Conservation (phyloP, 2,797 vertebrate genomes). For the Gymnoscopelus braueri region DNA sequence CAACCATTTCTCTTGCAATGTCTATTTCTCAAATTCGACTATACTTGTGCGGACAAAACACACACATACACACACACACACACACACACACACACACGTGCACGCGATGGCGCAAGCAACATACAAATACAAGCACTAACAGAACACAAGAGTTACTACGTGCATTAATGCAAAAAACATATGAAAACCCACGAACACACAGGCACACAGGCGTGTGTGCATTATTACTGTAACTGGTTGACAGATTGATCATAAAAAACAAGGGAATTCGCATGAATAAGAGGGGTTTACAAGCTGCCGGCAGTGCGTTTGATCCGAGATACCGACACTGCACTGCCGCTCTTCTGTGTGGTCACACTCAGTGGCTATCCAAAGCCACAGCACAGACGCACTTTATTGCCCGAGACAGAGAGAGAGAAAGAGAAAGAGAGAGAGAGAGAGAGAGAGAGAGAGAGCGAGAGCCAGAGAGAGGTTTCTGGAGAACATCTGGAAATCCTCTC, state of each 20-base stretch:
- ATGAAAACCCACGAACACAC: constrained; percentile 4
- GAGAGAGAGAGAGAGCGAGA: constrained; percentile 2
- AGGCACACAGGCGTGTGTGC: constrained; percentile 14
- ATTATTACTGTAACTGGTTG: constrained; percentile 35
- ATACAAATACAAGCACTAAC: background rate
- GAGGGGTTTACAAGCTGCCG: constrained; percentile 58
- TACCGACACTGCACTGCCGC: constrained; percentile 49
- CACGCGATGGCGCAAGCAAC: background rate
- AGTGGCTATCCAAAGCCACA: constrained; percentile 33
- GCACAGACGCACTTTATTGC: constrained; percentile 65
- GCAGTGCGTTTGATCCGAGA: constrained; percentile 51
- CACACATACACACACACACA: constrained; percentile 8
- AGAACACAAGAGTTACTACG: too few relatives aligned
- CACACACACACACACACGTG: too few relatives aligned
- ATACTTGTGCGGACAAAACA: background rate
- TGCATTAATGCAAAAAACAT: too few relatives aligned
- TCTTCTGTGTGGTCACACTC: constrained; percentile 61
- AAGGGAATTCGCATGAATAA: constrained; percentile 60
- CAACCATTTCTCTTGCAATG: too few relatives aligned
- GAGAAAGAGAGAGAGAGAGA: background rate
- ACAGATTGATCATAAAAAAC: constrained; percentile 40
- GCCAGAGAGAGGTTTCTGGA: constrained; percentile 32
- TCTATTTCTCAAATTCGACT: too few relatives aligned
- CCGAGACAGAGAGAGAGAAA: constrained; percentile 30
- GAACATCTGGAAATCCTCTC: constrained; percentile 77